Conservation (phyloP, 2,888 invertebrate species). For the Aelia acuminata region DNA sequence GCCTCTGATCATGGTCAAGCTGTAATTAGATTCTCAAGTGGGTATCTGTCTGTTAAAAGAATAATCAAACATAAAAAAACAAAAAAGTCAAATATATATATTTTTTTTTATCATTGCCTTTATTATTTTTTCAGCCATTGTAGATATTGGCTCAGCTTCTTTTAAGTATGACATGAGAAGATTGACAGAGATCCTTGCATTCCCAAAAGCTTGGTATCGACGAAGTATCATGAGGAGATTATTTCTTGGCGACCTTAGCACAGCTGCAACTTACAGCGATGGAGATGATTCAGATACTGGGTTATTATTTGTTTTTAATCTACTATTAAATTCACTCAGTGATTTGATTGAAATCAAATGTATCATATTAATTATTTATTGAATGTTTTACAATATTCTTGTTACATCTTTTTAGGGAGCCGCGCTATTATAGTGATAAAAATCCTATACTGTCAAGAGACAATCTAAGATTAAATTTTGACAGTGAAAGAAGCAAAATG, state of each 20-base stretch:
- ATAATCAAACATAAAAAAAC: background rate
- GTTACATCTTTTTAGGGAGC: slow-evolving; percentile 55
- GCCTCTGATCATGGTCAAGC: slow-evolving; percentile 82
- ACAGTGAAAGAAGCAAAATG: slow-evolving; percentile 70
- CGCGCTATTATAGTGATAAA: slow-evolving; percentile 59
- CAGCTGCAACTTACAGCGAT: slow-evolving; percentile 70
- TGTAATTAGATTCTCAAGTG: slow-evolving; percentile 93
- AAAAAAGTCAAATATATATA: background rate
- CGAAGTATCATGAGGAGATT: slow-evolving; percentile 91
- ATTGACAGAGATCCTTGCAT: slow-evolving; percentile 95
- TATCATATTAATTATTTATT: background rate
- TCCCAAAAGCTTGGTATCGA: slow-evolving; percentile 99
- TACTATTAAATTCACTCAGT: too few species aligned
- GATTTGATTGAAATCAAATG: too few species aligned
- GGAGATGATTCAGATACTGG: slow-evolving; percentile 65
- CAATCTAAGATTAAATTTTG: slow-evolving; percentile 74
- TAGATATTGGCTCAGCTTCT: slow-evolving; percentile 95
- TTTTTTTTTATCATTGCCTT: too few species aligned
- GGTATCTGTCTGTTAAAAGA: slow-evolving; percentile 68
- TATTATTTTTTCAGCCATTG: slow-evolving; percentile 87
- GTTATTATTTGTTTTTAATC: slow-evolving; percentile 32
- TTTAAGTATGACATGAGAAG: slow-evolving; percentile 99
- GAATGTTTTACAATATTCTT: background rate
- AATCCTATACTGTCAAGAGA: slow-evolving; percentile 70
- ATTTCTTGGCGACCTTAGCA: slow-evolving; percentile 93